Conservation (phyloP, 2,888 invertebrate genomes). For the Leptopilina myrica region DNA sequence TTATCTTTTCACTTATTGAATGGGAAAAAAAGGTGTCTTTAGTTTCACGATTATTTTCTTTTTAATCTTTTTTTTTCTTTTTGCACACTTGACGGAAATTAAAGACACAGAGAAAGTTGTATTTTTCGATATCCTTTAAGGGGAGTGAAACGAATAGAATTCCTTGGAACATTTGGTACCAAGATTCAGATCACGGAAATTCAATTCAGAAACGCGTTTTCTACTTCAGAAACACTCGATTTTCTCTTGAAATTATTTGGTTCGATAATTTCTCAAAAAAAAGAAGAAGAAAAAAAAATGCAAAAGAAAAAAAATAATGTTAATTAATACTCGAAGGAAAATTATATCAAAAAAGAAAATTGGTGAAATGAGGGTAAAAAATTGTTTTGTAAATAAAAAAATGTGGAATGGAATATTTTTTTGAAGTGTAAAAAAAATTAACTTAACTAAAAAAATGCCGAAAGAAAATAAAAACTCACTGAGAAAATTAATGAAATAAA, state of each 20-base stretch:
- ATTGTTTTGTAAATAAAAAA: too few species aligned
- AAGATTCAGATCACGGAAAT: constrained; percentile 22
- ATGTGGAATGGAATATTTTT: too few species aligned
- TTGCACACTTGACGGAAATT: not conserved
- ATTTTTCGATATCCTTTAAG: constrained; percentile 6
- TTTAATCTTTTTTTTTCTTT: too few species aligned
- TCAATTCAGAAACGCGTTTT: not conserved
- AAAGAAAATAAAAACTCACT: too few species aligned
- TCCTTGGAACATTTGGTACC: constrained; percentile 12
- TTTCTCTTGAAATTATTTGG: constrained; percentile 10
- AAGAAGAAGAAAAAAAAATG: not conserved
- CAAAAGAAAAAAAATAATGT: not conserved
- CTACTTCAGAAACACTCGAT: constrained; percentile 8
- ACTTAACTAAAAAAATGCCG: too few species aligned
- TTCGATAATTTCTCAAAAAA: not conserved
- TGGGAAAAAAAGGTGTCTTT: not conserved
- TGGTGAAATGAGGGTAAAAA: too few species aligned
- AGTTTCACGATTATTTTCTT: not conserved
- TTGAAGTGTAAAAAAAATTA: too few species aligned
- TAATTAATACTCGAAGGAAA: too few species aligned
- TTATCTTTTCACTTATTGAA: not conserved
- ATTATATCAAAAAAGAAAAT: too few species aligned
- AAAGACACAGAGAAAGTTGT: constrained; percentile 4
- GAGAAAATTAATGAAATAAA: too few species aligned
- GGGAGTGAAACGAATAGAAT: constrained; percentile 17